Percentiles rank a stretch among this genome's conserved stretches.
Evolutionary conservation across 2,113 vertebrate species (phyloP).

Genomic region (Tachysurus vachellii): DNA sequence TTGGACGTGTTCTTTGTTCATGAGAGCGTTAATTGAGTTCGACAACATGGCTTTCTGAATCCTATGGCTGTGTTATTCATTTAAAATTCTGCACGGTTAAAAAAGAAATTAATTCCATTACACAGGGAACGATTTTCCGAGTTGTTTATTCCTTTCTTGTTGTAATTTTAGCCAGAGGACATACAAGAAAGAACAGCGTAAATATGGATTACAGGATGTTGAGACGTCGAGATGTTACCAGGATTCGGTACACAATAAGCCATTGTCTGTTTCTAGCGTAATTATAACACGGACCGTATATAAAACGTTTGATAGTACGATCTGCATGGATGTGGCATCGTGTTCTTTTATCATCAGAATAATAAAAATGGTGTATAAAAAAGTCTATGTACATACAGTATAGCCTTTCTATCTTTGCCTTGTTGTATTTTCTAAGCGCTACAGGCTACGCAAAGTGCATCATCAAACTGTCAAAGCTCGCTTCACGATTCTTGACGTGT

Average conservation of each 20-base stretch:
- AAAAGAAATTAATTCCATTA: constrained; percentile 79
- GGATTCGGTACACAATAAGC: constrained; percentile 10
- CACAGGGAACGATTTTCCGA: constrained; percentile 70
- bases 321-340: neutral
- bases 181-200: constrained; percentile 64
- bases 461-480: constrained; percentile 69
- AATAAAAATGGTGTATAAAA: neutral
- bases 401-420: constrained; percentile 25
- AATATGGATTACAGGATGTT: constrained; percentile 61
- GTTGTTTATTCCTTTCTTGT: constrained; percentile 59
- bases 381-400: neutral
- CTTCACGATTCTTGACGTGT: constrained; percentile 30
- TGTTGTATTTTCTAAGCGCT: constrained; percentile 55
- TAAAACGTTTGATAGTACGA: neutral
- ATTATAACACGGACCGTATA: neutral
- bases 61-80: constrained; percentile 81
- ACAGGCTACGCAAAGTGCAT: constrained; percentile 59
- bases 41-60: constrained; percentile 76
- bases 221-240: constrained; percentile 15
- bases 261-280: neutral
- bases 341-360: neutral
- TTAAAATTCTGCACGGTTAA: constrained; percentile 80
- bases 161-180: constrained; percentile 71
- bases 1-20: constrained; percentile 63
- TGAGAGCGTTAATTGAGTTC: constrained; percentile 79